Evolutionary conservation across 2,888 invertebrate species (phyloP).

Genomic region (Troglohyphantes excavatus): DNA sequence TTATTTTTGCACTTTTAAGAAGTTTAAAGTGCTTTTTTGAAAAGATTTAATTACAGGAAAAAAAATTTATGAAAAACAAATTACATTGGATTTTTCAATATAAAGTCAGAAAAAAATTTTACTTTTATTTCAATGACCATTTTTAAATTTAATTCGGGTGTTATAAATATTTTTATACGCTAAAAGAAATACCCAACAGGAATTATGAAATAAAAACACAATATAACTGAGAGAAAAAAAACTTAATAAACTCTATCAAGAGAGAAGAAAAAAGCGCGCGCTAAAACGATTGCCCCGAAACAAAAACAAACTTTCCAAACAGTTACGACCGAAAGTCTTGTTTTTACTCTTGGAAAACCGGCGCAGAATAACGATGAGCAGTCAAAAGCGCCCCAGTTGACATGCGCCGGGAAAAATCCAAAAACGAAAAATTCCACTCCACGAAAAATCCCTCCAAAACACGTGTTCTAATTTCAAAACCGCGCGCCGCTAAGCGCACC

Average conservation of each 20-base stretch:
- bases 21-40: no score
- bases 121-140: no score
- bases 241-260: background rate
- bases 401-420: constrained; percentile 64
- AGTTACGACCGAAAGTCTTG: constrained; percentile 43
- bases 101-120: no score
- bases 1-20: no score
- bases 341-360: constrained; percentile 62
- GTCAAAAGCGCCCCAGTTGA: constrained; percentile 60
- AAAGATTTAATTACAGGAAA: no score
- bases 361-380: constrained; percentile 53
- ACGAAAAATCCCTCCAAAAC: constrained; percentile 53
- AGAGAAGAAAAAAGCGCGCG: constrained; percentile 21
- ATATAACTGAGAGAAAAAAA: background rate
- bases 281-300: constrained; percentile 21
- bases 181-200: no score
- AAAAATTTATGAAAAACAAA: no score
- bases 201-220: no score
- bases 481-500: constrained; percentile 35
- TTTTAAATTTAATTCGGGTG: no score
- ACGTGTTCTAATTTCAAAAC: constrained; percentile 45
- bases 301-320: constrained; percentile 64
- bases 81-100: no score
- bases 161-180: no score
- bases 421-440: constrained; percentile 36